These are phyloP conservation scores for Troides aeacus DNA, from an alignment of 2,888 invertebrate genomes.

Conservation along the genomic window DNA sequence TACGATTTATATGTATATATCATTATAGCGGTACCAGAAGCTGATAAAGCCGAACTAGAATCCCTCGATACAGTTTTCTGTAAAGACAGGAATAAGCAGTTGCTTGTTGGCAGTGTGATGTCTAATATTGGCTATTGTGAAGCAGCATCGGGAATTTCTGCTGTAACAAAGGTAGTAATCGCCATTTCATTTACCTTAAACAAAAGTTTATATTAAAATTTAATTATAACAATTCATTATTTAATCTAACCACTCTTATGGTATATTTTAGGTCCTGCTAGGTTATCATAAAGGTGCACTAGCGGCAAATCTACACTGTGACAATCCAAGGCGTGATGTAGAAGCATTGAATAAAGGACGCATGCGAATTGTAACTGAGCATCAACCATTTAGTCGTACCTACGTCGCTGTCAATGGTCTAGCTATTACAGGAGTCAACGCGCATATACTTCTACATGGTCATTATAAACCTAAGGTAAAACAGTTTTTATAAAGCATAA, in stretches of 20 bases:
- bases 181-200: no score
- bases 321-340: conserved; percentile 75
- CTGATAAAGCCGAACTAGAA: conserved; percentile 84
- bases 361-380: conserved; percentile 79
- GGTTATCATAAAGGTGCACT: conserved; percentile 84
- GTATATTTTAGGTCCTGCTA: conserved; percentile 68
- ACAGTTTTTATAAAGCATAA: neutral
- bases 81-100: conserved; percentile 72
- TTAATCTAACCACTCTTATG: no score
- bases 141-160: conserved; percentile 72
- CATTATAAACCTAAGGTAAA: conserved; percentile 41
- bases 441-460: conserved; percentile 58
- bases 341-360: conserved; percentile 74
- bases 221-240: no score
- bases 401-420: conserved; percentile 59
- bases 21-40: conserved; percentile 66
- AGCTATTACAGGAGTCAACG: conserved; percentile 57
- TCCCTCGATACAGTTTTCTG: conserved; percentile 81
- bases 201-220: no score
- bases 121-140: conserved; percentile 73
- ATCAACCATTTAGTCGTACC: conserved; percentile 76
- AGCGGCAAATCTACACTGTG: conserved; percentile 86
- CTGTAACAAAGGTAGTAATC: conserved; percentile 76
- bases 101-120: conserved; percentile 78
- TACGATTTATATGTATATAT: neutral